phyloP scores from a whole-genome alignment of 2,888 invertebrate genomes.

The Drosophila greeni region DNA sequence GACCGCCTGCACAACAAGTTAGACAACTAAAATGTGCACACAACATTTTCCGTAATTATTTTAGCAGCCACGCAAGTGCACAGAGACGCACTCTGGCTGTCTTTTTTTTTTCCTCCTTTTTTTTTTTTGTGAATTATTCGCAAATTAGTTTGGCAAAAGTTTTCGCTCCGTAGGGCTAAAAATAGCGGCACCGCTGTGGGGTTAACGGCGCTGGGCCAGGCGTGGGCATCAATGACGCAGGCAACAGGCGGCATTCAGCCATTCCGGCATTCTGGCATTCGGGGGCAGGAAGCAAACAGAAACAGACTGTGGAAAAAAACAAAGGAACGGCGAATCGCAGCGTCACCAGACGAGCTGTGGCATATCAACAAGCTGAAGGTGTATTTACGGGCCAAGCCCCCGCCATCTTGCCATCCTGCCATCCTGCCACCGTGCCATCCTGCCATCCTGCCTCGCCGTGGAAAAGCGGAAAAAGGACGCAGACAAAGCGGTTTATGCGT shows the following conservation, averaged over 20 bases:
- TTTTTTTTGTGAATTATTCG: slow-evolving; percentile 13
- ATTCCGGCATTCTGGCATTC: slow-evolving; percentile 36
- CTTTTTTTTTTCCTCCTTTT: neutral
- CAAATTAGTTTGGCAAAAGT: slow-evolving; percentile 34
- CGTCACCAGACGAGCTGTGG: slow-evolving; percentile 30
- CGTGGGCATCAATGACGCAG: slow-evolving; percentile 54
- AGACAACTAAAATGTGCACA: slow-evolving; percentile 12
- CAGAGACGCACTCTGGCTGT: neutral
- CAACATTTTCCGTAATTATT: slow-evolving; percentile 27
- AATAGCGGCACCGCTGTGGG: slow-evolving; percentile 24
- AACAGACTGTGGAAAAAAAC: slow-evolving; percentile 11
- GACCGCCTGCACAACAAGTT: slow-evolving; percentile 19
- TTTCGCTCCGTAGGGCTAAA: slow-evolving; percentile 18
- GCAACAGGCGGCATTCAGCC: slow-evolving; percentile 36
- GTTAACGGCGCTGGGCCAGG: slow-evolving; percentile 18
- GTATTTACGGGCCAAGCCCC: slow-evolving; percentile 36
- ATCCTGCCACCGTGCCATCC: neutral
- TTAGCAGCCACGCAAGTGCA: slow-evolving; percentile 25
- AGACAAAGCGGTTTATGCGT: slow-evolving; percentile 36
- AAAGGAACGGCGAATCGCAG: slow-evolving; percentile 22
- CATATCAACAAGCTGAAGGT: slow-evolving; percentile 38
- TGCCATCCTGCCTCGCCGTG: neutral
- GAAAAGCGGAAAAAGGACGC: slow-evolving; percentile 13
- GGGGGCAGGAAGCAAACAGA: slow-evolving; percentile 33
- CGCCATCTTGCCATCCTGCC: neutral